Percentiles rank a stretch among this genome's conserved stretches.
Conservation (phyloP, 2,888 invertebrate genomes). For the Lasius fuliginosus region DNA sequence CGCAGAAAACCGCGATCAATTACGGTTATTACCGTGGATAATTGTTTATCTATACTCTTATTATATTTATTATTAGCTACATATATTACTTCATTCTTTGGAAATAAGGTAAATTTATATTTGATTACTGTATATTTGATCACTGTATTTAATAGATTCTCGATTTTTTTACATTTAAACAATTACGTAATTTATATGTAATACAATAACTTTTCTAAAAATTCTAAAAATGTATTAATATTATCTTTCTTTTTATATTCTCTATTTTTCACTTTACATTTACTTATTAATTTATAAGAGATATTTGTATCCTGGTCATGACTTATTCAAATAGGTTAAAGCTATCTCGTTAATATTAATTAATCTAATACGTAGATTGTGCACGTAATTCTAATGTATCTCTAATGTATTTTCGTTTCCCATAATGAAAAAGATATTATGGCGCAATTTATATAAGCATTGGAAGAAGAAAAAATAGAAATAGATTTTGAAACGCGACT, state of each 20-base stretch:
- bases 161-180: background rate
- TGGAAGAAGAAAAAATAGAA: background rate
- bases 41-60: conserved; percentile 21
- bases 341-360: background rate
- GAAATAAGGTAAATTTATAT: background rate
- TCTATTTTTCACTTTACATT: background rate
- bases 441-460: background rate
- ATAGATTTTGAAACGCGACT: background rate
- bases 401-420: background rate
- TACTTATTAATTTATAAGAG: background rate
- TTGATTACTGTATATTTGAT: background rate
- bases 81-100: background rate
- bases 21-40: conserved; percentile 2
- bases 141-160: background rate
- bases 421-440: background rate
- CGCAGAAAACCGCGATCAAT: background rate
- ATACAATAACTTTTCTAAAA: background rate
- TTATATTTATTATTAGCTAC: background rate
- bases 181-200: background rate
- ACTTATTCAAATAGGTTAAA: background rate
- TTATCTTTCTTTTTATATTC: background rate
- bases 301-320: background rate
- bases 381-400: no score
- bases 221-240: background rate
- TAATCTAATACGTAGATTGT: background rate